These are phyloP conservation scores for Chiroxiphia lanceolata DNA, from an alignment of 2,797 vertebrate species.

Conservation along the genomic window DNA sequence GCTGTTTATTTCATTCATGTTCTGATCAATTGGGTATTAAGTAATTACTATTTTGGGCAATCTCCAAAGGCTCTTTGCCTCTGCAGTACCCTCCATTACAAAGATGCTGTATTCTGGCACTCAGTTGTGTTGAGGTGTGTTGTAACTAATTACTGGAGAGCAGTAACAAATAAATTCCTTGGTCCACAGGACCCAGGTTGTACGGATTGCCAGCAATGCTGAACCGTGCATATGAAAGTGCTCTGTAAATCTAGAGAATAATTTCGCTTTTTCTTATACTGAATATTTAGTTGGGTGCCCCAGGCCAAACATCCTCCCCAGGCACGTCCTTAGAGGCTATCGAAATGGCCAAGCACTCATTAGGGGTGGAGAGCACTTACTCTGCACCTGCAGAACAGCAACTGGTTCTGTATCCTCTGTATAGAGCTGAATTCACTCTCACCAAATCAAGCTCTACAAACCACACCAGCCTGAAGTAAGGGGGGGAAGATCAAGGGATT, in stretches of 20 bases:
- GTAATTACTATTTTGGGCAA: slow-evolving; percentile 58
- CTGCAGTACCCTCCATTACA: slow-evolving; percentile 19
- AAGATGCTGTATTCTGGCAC: slow-evolving; percentile 19
- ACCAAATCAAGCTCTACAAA: background rate
- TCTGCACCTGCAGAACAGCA: slow-evolving; percentile 44
- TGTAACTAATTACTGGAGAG: slow-evolving; percentile 20
- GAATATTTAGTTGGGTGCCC: background rate
- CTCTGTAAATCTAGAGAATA: background rate
- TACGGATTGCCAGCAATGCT: background rate
- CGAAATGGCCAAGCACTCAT: background rate
- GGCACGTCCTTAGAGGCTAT: background rate
- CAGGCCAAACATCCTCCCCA: slow-evolving; percentile 1
- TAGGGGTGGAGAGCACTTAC: slow-evolving; percentile 15
- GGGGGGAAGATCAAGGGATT: slow-evolving; percentile 9
- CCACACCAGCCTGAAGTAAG: background rate
- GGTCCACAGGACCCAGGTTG: background rate
- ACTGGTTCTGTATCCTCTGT: background rate
- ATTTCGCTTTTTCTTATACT: background rate
- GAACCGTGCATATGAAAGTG: background rate
- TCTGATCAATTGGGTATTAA: slow-evolving; percentile 60
- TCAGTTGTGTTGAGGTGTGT: background rate
- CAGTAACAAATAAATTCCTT: background rate
- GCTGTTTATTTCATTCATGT: slow-evolving; percentile 61
- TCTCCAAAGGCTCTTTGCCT: background rate
- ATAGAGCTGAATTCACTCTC: background rate